These are phyloP conservation scores for Chloebia gouldiae DNA, from an alignment of 2,113 vertebrate genomes.

Conservation along the genomic window DNA sequence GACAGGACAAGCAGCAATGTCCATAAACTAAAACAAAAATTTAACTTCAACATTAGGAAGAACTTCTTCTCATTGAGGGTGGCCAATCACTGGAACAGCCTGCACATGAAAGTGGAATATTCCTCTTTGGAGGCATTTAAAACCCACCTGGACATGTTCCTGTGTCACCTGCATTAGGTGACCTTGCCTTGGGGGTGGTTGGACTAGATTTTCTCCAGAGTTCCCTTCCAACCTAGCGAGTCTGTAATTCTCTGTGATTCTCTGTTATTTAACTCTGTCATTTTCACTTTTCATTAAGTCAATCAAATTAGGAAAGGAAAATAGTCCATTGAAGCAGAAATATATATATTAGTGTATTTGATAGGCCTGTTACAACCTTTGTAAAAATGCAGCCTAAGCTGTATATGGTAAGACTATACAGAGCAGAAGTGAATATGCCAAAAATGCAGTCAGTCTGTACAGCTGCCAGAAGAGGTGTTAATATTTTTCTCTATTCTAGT, in stretches of 20 bases:
- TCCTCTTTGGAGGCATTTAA: background rate
- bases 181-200: background rate
- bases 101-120: background rate
- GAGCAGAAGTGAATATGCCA: background rate
- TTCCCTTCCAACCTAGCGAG: background rate
- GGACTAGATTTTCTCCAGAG: background rate
- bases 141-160: background rate
- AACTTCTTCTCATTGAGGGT: background rate
- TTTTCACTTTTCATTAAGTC: background rate
- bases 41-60: background rate
- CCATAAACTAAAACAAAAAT: background rate
- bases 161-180: background rate
- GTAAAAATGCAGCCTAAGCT: background rate
- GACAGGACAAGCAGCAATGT: background rate
- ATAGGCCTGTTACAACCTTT: background rate
- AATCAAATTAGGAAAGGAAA: background rate
- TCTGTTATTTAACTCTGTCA: background rate
- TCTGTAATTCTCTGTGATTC: background rate
- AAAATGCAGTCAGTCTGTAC: background rate
- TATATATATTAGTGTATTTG: background rate
- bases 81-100: background rate
- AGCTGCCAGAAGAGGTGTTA: conserved; percentile 34
- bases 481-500: conserved; percentile 24
- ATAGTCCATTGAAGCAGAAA: background rate
- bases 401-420: background rate